These are phyloP conservation scores for Pantherophis alleghaniensis DNA, from an alignment of 2,797 vertebrate species.

Conservation along the genomic window DNA sequence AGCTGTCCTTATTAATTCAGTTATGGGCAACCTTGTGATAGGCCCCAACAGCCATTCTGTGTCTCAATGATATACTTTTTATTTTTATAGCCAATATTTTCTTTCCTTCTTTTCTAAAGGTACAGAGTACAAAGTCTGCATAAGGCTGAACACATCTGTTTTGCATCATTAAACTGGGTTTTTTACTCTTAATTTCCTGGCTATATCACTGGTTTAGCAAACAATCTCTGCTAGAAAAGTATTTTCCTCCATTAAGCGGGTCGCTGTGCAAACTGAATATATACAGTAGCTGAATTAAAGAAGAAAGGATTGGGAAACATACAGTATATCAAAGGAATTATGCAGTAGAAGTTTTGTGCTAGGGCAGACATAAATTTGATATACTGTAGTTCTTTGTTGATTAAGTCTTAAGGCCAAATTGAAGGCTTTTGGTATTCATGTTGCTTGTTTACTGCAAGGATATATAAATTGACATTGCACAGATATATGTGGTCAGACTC, in stretches of 20 bases:
- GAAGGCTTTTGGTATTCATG: background rate
- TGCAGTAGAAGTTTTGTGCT: background rate
- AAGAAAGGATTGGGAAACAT: background rate
- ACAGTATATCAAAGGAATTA: background rate
- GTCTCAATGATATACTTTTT: background rate
- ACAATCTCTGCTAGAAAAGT: background rate
- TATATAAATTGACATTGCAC: background rate
- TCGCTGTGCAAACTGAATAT: background rate
- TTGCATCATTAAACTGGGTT: background rate
- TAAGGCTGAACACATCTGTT: background rate
- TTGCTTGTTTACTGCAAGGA: background rate
- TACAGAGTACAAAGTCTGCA: background rate
- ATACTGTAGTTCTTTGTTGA: background rate
- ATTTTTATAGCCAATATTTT: background rate
- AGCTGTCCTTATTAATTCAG: background rate
- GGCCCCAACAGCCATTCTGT: background rate
- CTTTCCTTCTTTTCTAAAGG: background rate
- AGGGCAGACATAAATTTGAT: background rate
- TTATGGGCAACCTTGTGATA: background rate
- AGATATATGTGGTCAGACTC: background rate
- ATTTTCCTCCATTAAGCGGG: background rate
- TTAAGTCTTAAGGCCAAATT: background rate
- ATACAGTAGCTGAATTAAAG: background rate
- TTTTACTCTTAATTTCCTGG: background rate
- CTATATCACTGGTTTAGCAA: background rate